Conservation (phyloP, 2,797 vertebrate species). For the Dicrostonyx torquatus region DNA sequence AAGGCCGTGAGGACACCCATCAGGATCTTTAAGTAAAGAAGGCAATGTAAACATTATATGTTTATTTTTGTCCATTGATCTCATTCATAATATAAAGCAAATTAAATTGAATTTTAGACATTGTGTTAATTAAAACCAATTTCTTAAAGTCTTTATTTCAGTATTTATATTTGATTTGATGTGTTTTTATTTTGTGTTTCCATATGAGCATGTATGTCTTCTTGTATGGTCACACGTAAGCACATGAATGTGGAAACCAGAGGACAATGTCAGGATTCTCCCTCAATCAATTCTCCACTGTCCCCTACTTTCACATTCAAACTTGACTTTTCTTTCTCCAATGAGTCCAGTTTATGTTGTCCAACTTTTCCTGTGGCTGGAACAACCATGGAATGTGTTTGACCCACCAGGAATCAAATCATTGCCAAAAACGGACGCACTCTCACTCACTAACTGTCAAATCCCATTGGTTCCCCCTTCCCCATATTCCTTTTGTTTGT, state of each 20-base stretch:
- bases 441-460: not conserved
- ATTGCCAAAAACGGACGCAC: not conserved
- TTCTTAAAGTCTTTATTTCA: constrained; percentile 20
- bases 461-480: not conserved
- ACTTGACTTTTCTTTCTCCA: not conserved
- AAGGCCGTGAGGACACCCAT: not conserved
- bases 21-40: not conserved
- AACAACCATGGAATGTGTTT: too few relatives aligned
- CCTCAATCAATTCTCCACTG: not conserved
- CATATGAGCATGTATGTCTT: not conserved
- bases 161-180: not conserved
- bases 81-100: not conserved
- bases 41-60: not conserved
- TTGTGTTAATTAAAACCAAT: not conserved
- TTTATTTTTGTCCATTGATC: not conserved
- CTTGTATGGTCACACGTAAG: not conserved
- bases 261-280: not conserved
- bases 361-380: not conserved
- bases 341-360: not conserved
- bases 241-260: not conserved
- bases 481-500: not conserved
- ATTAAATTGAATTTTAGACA: not conserved
- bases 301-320: not conserved
- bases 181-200: not conserved
- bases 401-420: too few relatives aligned